Evolutionary conservation across 53 echinoderm and acorn worm genomes (phyloP).

Genomic region (Paracentrotus lividus): DNA sequence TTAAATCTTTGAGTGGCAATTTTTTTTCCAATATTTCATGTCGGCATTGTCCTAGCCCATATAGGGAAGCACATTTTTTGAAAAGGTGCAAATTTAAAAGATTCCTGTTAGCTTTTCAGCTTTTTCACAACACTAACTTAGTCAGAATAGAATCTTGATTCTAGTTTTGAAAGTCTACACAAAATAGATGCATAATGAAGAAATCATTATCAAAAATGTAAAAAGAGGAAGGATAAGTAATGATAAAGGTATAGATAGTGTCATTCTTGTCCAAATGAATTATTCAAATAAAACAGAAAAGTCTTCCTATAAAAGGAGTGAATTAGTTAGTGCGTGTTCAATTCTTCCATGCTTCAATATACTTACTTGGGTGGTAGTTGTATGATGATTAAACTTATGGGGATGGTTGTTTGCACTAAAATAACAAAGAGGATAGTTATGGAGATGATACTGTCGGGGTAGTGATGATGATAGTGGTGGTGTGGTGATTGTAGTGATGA

Average conservation of each 20-base stretch:
- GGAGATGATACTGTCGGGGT: background rate
- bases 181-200: background rate
- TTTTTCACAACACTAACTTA: background rate
- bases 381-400: too few relatives aligned
- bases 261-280: conserved; percentile 46
- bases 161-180: background rate
- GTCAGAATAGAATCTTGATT: background rate
- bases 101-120: too few relatives aligned
- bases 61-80: too few relatives aligned
- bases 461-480: background rate
- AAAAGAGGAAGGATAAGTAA: conserved; percentile 22
- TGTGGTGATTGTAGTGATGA: background rate
- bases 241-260: background rate
- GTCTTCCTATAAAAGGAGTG: conserved; percentile 35
- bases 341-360: background rate
- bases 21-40: too few relatives aligned
- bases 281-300: conserved; percentile 46
- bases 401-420: background rate
- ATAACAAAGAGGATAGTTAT: background rate
- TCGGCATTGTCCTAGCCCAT: too few relatives aligned
- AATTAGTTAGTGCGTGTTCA: background rate
- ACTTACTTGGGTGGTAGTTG: background rate
- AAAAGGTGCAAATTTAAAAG: too few relatives aligned
- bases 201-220: background rate
- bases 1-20: too few relatives aligned